Evolutionary conservation across 2,797 vertebrate genomes (phyloP).

Genomic region (Coendou prehensilis): DNA sequence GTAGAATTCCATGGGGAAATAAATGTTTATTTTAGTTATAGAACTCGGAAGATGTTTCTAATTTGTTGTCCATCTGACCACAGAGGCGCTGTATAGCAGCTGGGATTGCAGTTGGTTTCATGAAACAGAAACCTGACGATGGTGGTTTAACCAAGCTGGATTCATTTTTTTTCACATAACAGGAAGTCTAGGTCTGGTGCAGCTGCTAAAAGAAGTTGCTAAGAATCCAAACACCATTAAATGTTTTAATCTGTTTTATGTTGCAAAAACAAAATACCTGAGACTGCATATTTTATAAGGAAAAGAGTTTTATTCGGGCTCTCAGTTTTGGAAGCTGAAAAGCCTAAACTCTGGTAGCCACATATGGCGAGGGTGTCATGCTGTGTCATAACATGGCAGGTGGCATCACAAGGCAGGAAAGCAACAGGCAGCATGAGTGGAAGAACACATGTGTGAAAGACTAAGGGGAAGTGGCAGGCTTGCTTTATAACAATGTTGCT

Average conservation of each 20-base stretch:
- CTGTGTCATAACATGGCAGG: not conserved
- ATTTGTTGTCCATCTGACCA: conserved; percentile 70
- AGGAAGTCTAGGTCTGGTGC: not conserved
- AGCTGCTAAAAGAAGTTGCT: conserved; percentile 39
- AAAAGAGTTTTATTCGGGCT: not conserved
- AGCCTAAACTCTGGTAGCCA: not conserved
- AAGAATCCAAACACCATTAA: not conserved
- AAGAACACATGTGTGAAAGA: not conserved
- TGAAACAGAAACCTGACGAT: not conserved
- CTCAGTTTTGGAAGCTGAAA: not conserved
- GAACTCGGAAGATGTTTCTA: conserved; percentile 70
- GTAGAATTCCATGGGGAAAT: conserved; percentile 38
- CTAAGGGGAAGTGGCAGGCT: not conserved
- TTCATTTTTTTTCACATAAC: not conserved
- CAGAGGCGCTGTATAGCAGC: conserved; percentile 20
- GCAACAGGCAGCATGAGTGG: not conserved
- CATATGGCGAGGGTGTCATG: not conserved
- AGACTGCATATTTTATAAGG: not conserved
- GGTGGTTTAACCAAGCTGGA: not conserved
- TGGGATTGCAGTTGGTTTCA: conserved; percentile 60
- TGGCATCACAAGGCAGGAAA: not conserved
- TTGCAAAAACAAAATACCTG: not conserved
- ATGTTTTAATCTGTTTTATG: not conserved
- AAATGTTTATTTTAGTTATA: conserved; percentile 67
- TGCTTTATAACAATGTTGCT: not conserved